Percentiles rank a stretch among this genome's conserved stretches.
phyloP scores from a whole-genome alignment of 2,797 vertebrate species.

The Nasua narica region DNA sequence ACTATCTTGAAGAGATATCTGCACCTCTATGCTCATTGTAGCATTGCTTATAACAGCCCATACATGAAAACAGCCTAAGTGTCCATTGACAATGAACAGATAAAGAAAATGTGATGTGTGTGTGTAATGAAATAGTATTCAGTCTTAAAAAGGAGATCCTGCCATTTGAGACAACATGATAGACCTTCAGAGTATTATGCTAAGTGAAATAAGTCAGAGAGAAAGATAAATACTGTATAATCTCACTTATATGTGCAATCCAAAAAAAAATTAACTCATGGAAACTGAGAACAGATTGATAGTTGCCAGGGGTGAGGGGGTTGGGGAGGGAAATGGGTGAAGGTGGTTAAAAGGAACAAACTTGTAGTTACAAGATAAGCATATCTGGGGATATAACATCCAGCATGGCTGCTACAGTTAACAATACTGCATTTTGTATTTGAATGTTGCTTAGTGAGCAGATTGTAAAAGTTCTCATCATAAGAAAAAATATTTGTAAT shows the following conservation, averaged over 20 bases:
- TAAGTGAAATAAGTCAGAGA: not conserved
- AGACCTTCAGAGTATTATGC: not conserved
- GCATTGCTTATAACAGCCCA: not conserved
- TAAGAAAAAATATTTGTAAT: not conserved
- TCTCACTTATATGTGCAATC: not conserved
- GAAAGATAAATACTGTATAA: not conserved
- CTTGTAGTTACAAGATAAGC: not conserved
- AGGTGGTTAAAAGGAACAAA: not conserved
- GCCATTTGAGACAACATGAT: not conserved
- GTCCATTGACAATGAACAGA: not conserved
- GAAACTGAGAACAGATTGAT: not conserved
- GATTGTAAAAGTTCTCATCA: not conserved
- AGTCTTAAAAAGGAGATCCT: not conserved
- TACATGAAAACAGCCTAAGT: not conserved
- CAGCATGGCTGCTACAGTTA: not conserved
- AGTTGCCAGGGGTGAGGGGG: not conserved
- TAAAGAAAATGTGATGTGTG: not conserved
- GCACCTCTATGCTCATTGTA: not conserved
- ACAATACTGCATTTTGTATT: not conserved
- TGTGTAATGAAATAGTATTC: not conserved
- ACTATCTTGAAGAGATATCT: not conserved
- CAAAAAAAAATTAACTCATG: not conserved
- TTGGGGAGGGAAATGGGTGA: not conserved
- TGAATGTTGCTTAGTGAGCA: not conserved
- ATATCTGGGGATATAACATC: not conserved